phyloP scores from a whole-genome alignment of 2,888 invertebrate species.

The Drosophila acutilabella region DNA sequence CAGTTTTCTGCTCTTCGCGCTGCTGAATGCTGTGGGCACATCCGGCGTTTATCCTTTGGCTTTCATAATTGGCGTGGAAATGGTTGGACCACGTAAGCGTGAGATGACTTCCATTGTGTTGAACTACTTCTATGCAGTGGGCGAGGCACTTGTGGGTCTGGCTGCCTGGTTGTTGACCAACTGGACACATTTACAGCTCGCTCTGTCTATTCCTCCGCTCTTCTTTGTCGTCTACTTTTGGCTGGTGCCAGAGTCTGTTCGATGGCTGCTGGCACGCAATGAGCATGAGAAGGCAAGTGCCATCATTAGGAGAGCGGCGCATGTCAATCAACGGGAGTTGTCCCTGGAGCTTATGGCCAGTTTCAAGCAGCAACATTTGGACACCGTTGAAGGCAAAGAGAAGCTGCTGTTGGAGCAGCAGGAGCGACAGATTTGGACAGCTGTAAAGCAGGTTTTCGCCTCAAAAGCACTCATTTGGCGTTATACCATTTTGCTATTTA shows the following conservation, averaged over 20 bases:
- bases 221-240: slow-evolving; percentile 87
- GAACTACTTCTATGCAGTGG: slow-evolving; percentile 88
- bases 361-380: slow-evolving; percentile 82
- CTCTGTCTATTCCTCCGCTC: slow-evolving; percentile 87
- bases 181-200: slow-evolving; percentile 87
- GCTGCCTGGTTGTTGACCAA: slow-evolving; percentile 87
- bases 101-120: slow-evolving; percentile 88
- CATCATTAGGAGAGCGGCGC: slow-evolving; percentile 87
- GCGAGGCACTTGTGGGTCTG: slow-evolving; percentile 88
- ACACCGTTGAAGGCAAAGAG: slow-evolving; percentile 22
- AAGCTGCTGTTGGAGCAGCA: slow-evolving; percentile 12
- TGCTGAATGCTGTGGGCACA: slow-evolving; percentile 88
- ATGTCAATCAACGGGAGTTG: slow-evolving; percentile 86
- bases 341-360: slow-evolving; percentile 85
- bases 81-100: slow-evolving; percentile 88
- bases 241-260: slow-evolving; percentile 88
- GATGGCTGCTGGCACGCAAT: slow-evolving; percentile 88
- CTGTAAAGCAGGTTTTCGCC: slow-evolving; percentile 85
- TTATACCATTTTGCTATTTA: slow-evolving; percentile 85
- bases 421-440: slow-evolving; percentile 81
- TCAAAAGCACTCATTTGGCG: slow-evolving; percentile 85
- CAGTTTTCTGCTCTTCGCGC: slow-evolving; percentile 86
- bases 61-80: slow-evolving; percentile 88
- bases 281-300: slow-evolving; percentile 86
- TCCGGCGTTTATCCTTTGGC: slow-evolving; percentile 88